Conservation (phyloP, 2,888 invertebrate species). For the Epinotia nisella region DNA sequence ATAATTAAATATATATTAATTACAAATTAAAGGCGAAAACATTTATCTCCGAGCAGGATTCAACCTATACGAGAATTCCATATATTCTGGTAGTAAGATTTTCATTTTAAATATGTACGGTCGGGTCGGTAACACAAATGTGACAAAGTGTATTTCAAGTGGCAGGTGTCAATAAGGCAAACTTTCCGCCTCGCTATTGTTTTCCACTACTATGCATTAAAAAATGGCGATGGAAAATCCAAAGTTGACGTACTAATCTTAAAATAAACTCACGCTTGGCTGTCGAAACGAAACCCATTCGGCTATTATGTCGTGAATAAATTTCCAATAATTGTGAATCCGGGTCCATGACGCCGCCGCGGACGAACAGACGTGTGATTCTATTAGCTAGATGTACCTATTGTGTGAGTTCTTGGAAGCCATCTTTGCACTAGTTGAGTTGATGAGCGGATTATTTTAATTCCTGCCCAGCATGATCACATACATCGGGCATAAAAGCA, state of each 20-base stretch:
- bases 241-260: neutral
- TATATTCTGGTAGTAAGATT: too few relatives aligned
- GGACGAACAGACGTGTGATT: constrained; percentile 1
- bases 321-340: constrained; percentile 37
- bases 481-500: too few relatives aligned
- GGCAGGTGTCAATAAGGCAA: too few relatives aligned
- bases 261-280: constrained; percentile 6
- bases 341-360: constrained; percentile 22
- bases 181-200: neutral
- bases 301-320: constrained; percentile 35
- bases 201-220: neutral
- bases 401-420: constrained; percentile 4
- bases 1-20: too few relatives aligned
- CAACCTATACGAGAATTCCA: too few relatives aligned
- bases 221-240: neutral
- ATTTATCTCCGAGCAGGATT: too few relatives aligned
- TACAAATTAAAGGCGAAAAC: too few relatives aligned
- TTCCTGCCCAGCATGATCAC: too few relatives aligned
- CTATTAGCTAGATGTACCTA: neutral
- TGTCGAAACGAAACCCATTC: constrained; percentile 9
- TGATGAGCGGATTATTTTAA: neutral
- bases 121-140: too few relatives aligned
- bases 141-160: too few relatives aligned
- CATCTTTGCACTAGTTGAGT: neutral
- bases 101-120: too few relatives aligned